These are phyloP conservation scores for Sphecodes monilicornis DNA, from an alignment of 2,888 invertebrate genomes.

Conservation along the genomic window DNA sequence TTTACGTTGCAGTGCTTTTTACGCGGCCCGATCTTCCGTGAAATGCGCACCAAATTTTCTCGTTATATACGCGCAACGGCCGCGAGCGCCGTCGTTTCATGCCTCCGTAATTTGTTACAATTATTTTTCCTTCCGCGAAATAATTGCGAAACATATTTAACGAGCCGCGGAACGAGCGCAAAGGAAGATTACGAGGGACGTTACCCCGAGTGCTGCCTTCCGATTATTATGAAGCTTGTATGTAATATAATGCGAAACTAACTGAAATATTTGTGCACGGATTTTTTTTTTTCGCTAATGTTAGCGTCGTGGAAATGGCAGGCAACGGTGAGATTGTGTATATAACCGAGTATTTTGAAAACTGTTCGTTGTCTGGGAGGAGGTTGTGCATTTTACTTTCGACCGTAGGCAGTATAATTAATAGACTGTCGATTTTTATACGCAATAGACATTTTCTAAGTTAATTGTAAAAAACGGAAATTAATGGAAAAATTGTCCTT, in stretches of 20 bases:
- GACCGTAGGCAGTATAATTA: neutral
- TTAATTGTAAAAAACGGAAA: neutral
- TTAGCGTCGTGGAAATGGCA: neutral
- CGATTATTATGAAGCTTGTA: neutral
- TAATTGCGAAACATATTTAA: slow-evolving; percentile 16
- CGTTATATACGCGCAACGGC: neutral
- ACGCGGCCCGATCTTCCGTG: slow-evolving; percentile 19
- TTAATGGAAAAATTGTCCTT: neutral
- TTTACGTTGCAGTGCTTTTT: slow-evolving; percentile 30
- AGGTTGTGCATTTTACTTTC: neutral
- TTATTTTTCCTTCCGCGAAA: slow-evolving; percentile 7
- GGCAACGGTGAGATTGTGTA: neutral
- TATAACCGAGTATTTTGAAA: neutral
- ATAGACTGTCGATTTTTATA: no score
- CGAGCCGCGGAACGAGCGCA: slow-evolving; percentile 4
- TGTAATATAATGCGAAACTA: neutral
- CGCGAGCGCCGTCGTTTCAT: neutral
- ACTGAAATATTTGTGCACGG: neutral
- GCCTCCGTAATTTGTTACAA: neutral
- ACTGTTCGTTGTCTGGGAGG: neutral
- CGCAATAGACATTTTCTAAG: no score
- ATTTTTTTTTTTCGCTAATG: neutral
- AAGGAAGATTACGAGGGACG: neutral
- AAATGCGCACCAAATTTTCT: slow-evolving; percentile 10
- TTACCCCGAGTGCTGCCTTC: neutral